Conservation (phyloP, 2,888 invertebrate species). For the Hanleya hanleyi region DNA sequence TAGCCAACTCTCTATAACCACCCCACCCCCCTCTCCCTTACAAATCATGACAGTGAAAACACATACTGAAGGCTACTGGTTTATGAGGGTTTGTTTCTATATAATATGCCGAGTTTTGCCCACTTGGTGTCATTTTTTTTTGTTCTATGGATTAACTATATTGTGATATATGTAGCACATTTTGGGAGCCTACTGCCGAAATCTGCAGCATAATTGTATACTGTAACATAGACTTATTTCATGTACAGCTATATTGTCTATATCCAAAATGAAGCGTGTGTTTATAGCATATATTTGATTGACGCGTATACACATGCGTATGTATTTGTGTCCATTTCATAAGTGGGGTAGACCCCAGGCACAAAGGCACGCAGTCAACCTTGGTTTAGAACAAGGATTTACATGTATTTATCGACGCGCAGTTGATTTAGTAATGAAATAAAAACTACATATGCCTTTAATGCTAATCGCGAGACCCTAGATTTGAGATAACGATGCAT, state of each 20-base stretch:
- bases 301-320: background rate
- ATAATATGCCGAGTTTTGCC: too few relatives aligned
- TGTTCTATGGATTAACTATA: background rate
- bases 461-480: too few relatives aligned
- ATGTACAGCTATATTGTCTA: background rate
- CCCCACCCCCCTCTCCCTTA: too few relatives aligned
- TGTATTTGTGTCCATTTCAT: constrained; percentile 3
- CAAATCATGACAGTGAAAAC: too few relatives aligned
- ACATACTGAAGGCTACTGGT: too few relatives aligned
- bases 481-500: background rate
- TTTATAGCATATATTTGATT: background rate
- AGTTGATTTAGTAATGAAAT: too few relatives aligned
- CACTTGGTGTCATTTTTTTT: background rate
- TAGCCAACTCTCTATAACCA: too few relatives aligned
- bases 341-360: background rate
- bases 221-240: too few relatives aligned
- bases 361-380: background rate
- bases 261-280: background rate
- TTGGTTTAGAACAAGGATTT: too few relatives aligned
- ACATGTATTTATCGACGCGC: too few relatives aligned
- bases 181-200: background rate
- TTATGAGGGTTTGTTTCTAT: too few relatives aligned
- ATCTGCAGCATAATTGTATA: constrained; percentile 6
- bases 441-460: too few relatives aligned
- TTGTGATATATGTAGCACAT: constrained; percentile 7